Conservation (phyloP, 2,797 vertebrate genomes). For the Serranus cabrilla region DNA sequence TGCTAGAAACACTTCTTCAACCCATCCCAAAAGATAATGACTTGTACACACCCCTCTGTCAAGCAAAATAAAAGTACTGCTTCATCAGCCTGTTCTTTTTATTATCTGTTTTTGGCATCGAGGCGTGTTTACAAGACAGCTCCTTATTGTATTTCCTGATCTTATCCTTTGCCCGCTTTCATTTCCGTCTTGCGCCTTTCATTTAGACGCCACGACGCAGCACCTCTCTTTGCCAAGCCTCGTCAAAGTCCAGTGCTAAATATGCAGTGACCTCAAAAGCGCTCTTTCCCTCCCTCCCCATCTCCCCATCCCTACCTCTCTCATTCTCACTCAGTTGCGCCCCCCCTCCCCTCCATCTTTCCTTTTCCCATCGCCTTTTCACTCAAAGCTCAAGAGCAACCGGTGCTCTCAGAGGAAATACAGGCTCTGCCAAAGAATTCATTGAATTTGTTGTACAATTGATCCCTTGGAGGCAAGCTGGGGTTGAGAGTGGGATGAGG, state of each 20-base stretch:
- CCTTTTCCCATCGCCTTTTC: constrained; percentile 50
- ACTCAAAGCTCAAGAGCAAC: constrained; percentile 72
- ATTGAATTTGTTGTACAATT: constrained; percentile 83
- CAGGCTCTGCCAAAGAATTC: constrained; percentile 78
- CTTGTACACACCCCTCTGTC: constrained; percentile 73
- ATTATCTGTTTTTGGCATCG: constrained; percentile 80
- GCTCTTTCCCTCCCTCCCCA: constrained; percentile 10
- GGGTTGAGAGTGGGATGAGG: constrained; percentile 45
- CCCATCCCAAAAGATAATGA: constrained; percentile 63
- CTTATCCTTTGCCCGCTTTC: constrained; percentile 83
- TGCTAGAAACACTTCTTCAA: constrained; percentile 38
- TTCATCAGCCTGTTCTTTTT: constrained; percentile 78
- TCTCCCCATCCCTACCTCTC: constrained; percentile 9
- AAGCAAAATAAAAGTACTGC: constrained; percentile 74
- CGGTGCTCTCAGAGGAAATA: constrained; percentile 80
- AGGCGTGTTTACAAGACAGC: constrained; percentile 83
- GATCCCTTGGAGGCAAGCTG: constrained; percentile 74
- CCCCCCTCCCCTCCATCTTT: constrained; percentile 27
- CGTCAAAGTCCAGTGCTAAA: constrained; percentile 69
- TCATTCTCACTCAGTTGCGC: constrained; percentile 20
- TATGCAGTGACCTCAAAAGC: constrained; percentile 67
- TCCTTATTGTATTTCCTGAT: constrained; percentile 83
- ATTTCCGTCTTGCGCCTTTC: constrained; percentile 83
- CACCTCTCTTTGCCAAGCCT: constrained; percentile 69
- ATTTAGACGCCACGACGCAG: constrained; percentile 71